Evolutionary conservation across 2,888 invertebrate genomes (phyloP), one percentile per base, ranked within the genome.

Genomic region (Crepidodera aurea): DNA sequence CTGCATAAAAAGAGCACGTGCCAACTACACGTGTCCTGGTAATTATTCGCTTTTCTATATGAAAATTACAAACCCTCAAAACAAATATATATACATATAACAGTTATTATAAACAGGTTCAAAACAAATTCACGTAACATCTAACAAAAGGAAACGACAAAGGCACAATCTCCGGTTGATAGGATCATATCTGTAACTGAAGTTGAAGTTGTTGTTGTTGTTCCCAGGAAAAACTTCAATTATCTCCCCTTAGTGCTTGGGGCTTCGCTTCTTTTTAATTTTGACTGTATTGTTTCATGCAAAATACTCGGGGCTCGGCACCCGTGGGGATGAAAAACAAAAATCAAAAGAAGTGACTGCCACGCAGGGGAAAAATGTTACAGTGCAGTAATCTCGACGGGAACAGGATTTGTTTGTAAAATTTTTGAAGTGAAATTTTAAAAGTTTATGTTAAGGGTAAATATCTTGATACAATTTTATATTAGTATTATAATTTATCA

Each of bases 181-280:
- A 29, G 50, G 29, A 50, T 50, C 29, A 32, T 50, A 50, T 50
- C 32, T 50, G 50, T 32, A 50, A 29, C 50, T 29, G 50, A 50
- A 50, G 50, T 50, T 29, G 50, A 50, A 32, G 50, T 50, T 50
- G 50, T 50, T 50, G 50, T 50, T 50, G 50, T 50, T 50, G 29
- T 50, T 13, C 29, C 16, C 15, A 32, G 46, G n/a, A n/a, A 46
- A 46, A 46, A 32, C 29, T 50, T 32, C 50, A 50, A 50, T 50
- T 50, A 50, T 50, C 50, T 32, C 29, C 50, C 50, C 50, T 32
- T 50, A 50, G 29, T 50, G 50, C 50, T 50, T 50, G 29, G 19
- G 32, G 50, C 50, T 50, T 5, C 32, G 50, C 50, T 50, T 32
- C 50, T 29, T 50, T 50, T 50, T 50, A 50, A 50, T 50, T 50